Evolutionary conservation across 2,888 invertebrate genomes (phyloP).

Genomic region (Diarsia rubi): DNA sequence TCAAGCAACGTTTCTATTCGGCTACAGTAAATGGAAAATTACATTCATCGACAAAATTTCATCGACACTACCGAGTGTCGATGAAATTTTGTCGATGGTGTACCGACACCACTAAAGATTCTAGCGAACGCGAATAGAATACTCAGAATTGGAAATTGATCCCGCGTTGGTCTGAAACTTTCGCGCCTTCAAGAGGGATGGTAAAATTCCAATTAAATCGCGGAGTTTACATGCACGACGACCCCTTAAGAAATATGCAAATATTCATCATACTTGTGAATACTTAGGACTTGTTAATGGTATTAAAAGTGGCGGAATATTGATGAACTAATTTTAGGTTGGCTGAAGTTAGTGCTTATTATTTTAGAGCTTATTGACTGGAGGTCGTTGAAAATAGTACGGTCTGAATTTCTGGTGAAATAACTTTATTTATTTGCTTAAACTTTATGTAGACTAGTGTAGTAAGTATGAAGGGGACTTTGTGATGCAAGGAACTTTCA

Average conservation of each 20-base stretch:
- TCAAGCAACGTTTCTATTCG: not conserved
- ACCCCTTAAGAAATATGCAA: conserved; percentile 72
- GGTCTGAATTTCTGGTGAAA: conserved; percentile 9
- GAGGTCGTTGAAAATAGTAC: not conserved
- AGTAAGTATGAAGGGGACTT: not conserved
- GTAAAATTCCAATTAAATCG: conserved; percentile 84
- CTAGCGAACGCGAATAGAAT: conserved; percentile 76
- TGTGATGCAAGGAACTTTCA: not conserved
- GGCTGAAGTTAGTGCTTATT: conserved; percentile 40
- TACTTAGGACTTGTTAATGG: conserved; percentile 64
- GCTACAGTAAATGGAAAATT: not conserved
- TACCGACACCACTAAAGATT: conserved; percentile 66
- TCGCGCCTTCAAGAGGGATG: conserved; percentile 71
- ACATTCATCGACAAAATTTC: conserved; percentile 46
- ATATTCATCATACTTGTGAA: conserved; percentile 63
- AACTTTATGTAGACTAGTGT: not conserved
- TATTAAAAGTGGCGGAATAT: conserved; percentile 66
- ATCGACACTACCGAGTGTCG: too few relatives aligned
- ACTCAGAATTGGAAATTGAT: conserved; percentile 87
- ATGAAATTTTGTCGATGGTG: too few relatives aligned
- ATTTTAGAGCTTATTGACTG: conserved; percentile 26
- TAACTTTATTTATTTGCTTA: not conserved
- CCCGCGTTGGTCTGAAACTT: conserved; percentile 76
- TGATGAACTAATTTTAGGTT: conserved; percentile 56
- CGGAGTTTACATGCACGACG: conserved; percentile 77